phyloP scores from a whole-genome alignment of 1,140 invertebrate genomes.

The Rhagoletis zephyria region DNA sequence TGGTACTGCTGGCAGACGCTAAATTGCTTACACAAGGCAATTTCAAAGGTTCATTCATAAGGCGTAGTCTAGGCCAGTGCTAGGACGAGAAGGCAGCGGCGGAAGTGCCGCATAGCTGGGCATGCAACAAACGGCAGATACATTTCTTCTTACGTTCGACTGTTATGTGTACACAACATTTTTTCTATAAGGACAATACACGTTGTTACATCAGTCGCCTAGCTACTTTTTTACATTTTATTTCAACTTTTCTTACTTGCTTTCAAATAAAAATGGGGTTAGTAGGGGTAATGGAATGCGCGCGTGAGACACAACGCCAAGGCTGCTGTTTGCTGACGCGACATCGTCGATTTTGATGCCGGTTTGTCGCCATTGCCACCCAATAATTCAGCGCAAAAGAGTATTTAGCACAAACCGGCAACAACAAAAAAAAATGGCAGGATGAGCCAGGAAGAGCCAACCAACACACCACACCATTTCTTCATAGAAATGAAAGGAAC shows the following conservation, averaged over 20 bases:
- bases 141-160: neutral
- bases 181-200: neutral
- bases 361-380: constrained; percentile 45
- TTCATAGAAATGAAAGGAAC: too few relatives aligned
- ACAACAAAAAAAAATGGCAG: neutral
- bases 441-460: neutral
- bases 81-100: neutral
- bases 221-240: neutral
- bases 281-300: constrained; percentile 54
- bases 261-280: constrained; percentile 35
- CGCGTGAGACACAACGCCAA: constrained; percentile 36
- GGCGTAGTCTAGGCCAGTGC: neutral
- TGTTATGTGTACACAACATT: neutral
- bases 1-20: neutral
- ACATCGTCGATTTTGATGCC: constrained; percentile 36
- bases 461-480: neutral
- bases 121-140: constrained; percentile 9
- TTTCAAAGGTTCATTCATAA: constrained; percentile 47
- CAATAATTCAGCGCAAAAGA: constrained; percentile 16
- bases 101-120: neutral
- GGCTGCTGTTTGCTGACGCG: constrained; percentile 37
- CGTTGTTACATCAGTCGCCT: neutral
- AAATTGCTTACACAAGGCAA: constrained; percentile 34
- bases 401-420: neutral
- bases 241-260: neutral